A percentile compares a stretch with the other conserved stretches of the same genome.
Conservation (phyloP, 2,797 vertebrate species). For the Trichosurus vulpecula region DNA sequence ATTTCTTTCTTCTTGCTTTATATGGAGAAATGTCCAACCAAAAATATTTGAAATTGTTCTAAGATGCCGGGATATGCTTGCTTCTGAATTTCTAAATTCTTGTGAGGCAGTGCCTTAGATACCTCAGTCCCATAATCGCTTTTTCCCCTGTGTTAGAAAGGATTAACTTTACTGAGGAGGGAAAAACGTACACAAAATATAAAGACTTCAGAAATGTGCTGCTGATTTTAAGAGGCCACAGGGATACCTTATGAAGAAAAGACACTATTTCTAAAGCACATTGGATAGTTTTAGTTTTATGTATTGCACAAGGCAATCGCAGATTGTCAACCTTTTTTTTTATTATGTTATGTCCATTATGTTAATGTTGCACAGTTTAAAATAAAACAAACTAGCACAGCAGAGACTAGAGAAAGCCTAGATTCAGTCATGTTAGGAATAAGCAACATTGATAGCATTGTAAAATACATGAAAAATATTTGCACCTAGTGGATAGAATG, state of each 20-base stretch:
- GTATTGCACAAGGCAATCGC: slow-evolving; percentile 40
- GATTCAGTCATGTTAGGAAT: slow-evolving; percentile 43
- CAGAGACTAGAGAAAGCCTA: slow-evolving; percentile 14
- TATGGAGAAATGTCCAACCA: background rate
- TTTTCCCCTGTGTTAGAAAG: slow-evolving; percentile 55
- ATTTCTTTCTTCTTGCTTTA: slow-evolving; percentile 32
- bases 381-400: slow-evolving; percentile 53
- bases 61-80: slow-evolving; percentile 24
- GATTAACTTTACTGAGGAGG: slow-evolving; percentile 67
- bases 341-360: slow-evolving; percentile 52
- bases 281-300: slow-evolving; percentile 59
- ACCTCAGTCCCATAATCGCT: slow-evolving; percentile 20
- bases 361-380: slow-evolving; percentile 58
- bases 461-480: slow-evolving; percentile 33
- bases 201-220: slow-evolving; percentile 42
- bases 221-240: slow-evolving; percentile 61
- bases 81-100: slow-evolving; percentile 41
- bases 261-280: slow-evolving; percentile 61
- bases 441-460: slow-evolving; percentile 33
- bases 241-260: slow-evolving; percentile 53
- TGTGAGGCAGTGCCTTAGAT: background rate
- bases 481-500: slow-evolving; percentile 36
- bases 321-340: slow-evolving; percentile 50
- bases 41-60: background rate
- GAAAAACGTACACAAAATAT: slow-evolving; percentile 59